Evolutionary conservation across 1,140 invertebrate species (phyloP).

Genomic region (Piezodorus guildinii): DNA sequence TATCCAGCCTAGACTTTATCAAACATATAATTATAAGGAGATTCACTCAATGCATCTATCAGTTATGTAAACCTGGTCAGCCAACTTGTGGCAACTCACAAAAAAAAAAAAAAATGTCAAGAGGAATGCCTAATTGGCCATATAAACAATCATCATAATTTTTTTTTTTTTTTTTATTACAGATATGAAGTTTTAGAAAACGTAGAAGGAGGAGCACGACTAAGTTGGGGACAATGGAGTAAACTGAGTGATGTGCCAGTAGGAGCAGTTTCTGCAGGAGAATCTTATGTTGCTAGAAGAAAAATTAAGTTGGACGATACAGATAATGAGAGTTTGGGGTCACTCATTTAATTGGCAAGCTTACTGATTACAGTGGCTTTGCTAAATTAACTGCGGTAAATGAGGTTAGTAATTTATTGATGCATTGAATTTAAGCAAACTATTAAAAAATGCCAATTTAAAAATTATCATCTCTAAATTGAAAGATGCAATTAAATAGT

Average conservation of each 20-base stretch:
- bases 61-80: too few relatives aligned
- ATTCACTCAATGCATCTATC: too few relatives aligned
- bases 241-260: constrained; percentile 47
- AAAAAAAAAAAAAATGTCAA: too few relatives aligned
- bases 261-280: constrained; percentile 49
- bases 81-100: too few relatives aligned
- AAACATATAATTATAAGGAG: too few relatives aligned
- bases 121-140: too few relatives aligned
- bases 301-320: constrained; percentile 6
- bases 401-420: constrained; percentile 31
- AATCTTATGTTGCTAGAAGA: constrained; percentile 38
- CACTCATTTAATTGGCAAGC: constrained; percentile 53
- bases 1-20: too few relatives aligned
- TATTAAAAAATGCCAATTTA: too few relatives aligned
- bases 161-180: not conserved
- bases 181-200: constrained; percentile 63
- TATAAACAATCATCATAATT: too few relatives aligned
- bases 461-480: too few relatives aligned
- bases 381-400: constrained; percentile 54
- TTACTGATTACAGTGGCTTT: constrained; percentile 37
- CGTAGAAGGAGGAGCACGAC: constrained; percentile 56
- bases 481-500: too few relatives aligned
- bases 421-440: too few relatives aligned
- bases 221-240: constrained; percentile 58
- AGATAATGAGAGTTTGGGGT: constrained; percentile 30